Base-by-base conservation (phyloP, 2,888 invertebrate species). In the Dryococelus australis region DNA sequence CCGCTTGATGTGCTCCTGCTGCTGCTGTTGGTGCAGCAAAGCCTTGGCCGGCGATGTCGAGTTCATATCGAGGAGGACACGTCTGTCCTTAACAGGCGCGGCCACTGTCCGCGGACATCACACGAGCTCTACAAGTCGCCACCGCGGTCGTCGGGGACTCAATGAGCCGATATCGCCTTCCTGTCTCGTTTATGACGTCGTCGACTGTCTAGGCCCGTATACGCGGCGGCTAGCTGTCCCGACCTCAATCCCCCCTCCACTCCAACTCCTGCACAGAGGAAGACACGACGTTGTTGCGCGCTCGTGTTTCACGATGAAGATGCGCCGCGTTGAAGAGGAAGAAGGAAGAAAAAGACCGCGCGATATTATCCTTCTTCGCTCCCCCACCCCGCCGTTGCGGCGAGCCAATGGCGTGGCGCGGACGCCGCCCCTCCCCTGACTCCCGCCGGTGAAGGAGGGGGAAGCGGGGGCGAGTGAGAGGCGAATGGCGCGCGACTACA, bases 1-100 rank as follows among this genome's bases (percentile, higher is more conserved):
- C 90, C 98, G 94, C 92, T 99, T 99, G 90, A 99, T 98, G 92
- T 98, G 97, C 92, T 96, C 96, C 90, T 93, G 93, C 88, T 93
- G 94, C 88, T 93, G 92, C 88, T 92, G 94, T 88, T 93, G 92
- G 87, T 92, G 35, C 35, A 35, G 92, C 13, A 35, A 24, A n/a
- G 35, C 81, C 35, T 83, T 83, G 28, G 83, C 83, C 65, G 24
- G 6, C 65, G 65, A n/a, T 8, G 47, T 16, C 2, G 65, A 10
- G 65, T n/a, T 65, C 65, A 65, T 65, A 1, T 20, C 65, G 2
- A 35, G 65, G 8, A 20, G 8, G n/a, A 65, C 65, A 47, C 16
- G 47, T 47, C 12, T 47, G 35, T 47, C 47, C 47, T 6, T 10
- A 47, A 1, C 8, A 5, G 65, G n/a, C 65, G 65, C 65, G 65